Conservation (phyloP, 2,113 vertebrate species). For the Oncorhynchus clarkii region DNA sequence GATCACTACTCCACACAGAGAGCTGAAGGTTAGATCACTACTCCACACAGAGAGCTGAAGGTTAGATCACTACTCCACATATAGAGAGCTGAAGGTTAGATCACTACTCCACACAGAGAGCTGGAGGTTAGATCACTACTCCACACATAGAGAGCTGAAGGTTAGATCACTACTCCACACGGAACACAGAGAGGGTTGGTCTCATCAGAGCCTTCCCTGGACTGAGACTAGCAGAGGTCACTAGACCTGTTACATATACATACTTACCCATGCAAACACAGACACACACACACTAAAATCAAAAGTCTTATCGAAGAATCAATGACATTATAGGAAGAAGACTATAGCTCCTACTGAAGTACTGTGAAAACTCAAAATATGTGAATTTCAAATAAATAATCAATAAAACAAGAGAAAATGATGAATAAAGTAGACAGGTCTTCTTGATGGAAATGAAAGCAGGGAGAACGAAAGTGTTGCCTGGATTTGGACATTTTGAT, state of each 20-base stretch:
- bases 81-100: slow-evolving; percentile 70
- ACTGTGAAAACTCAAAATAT: slow-evolving; percentile 60
- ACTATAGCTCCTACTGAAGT: slow-evolving; percentile 42
- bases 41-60: slow-evolving; percentile 67
- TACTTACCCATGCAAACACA: no score
- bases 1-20: no score
- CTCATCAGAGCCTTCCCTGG: slow-evolving; percentile 74
- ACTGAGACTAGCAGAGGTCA: slow-evolving; percentile 68
- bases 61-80: slow-evolving; percentile 42
- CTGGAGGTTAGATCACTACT: not conserved
- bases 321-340: slow-evolving; percentile 58
- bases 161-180: slow-evolving; percentile 66
- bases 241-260: slow-evolving; percentile 63
- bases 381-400: slow-evolving; percentile 59
- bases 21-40: no score
- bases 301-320: slow-evolving; percentile 71
- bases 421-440: slow-evolving; percentile 61
- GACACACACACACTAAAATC: slow-evolving; percentile 60
- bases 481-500: slow-evolving; percentile 61
- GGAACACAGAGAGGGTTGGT: slow-evolving; percentile 68
- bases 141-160: slow-evolving; percentile 70
- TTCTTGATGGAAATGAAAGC: slow-evolving; percentile 61
- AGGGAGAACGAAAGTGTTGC: slow-evolving; percentile 51
- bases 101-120: slow-evolving; percentile 55
- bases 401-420: slow-evolving; percentile 64